Evolutionary conservation across 30 jellyfish, hydroid and myxozoan genomes (phyloP), one percentile per base, ranked within the genome.

Genomic region (Aurelia aurita): DNA sequence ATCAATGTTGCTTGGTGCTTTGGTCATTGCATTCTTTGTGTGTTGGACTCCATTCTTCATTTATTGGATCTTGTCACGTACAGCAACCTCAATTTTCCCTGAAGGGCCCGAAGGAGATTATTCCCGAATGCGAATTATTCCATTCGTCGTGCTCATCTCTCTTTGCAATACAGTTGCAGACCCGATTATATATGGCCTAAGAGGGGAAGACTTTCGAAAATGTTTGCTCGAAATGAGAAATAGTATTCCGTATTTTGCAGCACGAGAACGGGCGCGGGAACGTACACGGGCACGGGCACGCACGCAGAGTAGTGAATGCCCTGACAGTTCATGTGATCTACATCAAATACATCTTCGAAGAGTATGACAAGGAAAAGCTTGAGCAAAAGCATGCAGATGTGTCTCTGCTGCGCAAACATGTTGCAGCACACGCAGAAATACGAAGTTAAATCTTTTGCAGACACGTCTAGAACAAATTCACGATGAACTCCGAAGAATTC

Each of bases 61-160:
- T 28, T 89, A 81, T 72, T 89, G 97, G 97, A 58, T 73, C n/a
- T 39, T 89, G 58, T 80, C 97, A 55, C 96, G 96, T 0, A 68
- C 90, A 20, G 90, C 87, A 4, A 87, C 83, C 1, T 18, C 81
- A 10, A 69, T 71, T 23, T 89, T 89, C 61, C 83, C 93, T 22
- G 87, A 68, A 1, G 97, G 97, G 16, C 79, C 80, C 14, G 79
- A 64, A 55, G 97, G 97, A 18, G 93, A 89, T 8, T 72, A 62
- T 57, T 47, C 58, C 29, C 86, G 97, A 11, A 65, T 74, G 90
- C 85, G 88, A n/a, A 69, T 58, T 19, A 60, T 89, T 3, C 59
- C 75, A 3, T 67, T 89, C 31, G 88, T 74, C 13, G 79, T 81
- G 32, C 63, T 89, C 34, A 55, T 72, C 28, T 81, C 97, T 3